phyloP scores from a whole-genome alignment of 1,140 invertebrate species.

The Eurosta solidaginis region DNA sequence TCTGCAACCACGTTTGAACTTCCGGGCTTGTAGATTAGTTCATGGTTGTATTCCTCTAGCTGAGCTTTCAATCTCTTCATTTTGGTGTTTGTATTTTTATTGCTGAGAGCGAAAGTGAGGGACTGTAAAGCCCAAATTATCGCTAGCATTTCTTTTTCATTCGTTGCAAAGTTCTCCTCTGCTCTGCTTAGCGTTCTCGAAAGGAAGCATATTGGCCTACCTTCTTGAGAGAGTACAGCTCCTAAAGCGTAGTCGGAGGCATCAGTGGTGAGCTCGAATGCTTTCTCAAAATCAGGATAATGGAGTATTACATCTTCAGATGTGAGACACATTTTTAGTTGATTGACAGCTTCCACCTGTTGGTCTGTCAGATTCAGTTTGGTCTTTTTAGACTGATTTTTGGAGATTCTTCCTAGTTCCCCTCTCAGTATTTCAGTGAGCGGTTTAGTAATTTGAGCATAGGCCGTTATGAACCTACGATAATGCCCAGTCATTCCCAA shows the following conservation, averaged over 20 bases:
- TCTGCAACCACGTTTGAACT: no score
- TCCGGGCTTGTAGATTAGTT: no score
- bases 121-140: slow-evolving; percentile 58
- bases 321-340: slow-evolving; percentile 52
- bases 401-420: no score
- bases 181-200: slow-evolving; percentile 52
- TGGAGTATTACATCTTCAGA: slow-evolving; percentile 50
- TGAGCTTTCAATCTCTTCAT: no score
- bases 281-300: slow-evolving; percentile 48
- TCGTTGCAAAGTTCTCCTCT: slow-evolving; percentile 42
- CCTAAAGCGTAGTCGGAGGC: slow-evolving; percentile 42
- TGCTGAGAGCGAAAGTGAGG: slow-evolving; percentile 36
- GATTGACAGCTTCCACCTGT: slow-evolving; percentile 48
- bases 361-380: slow-evolving; percentile 35
- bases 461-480: no score
- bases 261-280: slow-evolving; percentile 46
- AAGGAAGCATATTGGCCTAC: slow-evolving; percentile 32
- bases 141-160: slow-evolving; percentile 48
- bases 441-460: no score
- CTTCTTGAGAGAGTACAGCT: no score
- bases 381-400: no score
- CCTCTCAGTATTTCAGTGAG: no score
- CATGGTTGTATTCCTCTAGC: no score
- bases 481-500: no score
- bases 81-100: no score